Percentiles rank a stretch among this genome's conserved stretches.
Conservation (phyloP, 2,888 invertebrate genomes). For the Philonicus albiceps region DNA sequence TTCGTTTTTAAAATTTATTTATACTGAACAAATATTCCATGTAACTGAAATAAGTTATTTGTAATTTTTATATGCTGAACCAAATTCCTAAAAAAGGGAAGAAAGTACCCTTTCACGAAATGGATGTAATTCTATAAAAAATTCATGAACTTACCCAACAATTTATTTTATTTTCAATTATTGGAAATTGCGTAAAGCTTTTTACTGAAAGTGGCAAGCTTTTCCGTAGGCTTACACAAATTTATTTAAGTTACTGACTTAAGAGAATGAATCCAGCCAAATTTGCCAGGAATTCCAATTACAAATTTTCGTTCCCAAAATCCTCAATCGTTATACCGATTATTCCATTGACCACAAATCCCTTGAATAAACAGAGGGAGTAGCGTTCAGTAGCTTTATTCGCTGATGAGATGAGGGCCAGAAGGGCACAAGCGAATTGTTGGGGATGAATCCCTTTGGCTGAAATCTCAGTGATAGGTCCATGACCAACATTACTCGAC, state of each 20-base stretch:
- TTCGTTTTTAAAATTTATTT: neutral
- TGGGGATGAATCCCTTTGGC: neutral
- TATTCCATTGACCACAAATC: conserved; percentile 8
- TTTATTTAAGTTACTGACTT: neutral
- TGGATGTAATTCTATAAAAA: neutral
- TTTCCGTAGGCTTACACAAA: neutral
- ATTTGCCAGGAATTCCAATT: neutral
- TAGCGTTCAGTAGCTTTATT: neutral
- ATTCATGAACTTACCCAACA: neutral
- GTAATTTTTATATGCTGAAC: neutral
- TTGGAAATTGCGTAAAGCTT: neutral
- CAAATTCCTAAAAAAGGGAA: neutral
- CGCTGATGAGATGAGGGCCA: neutral
- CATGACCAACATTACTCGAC: neutral
- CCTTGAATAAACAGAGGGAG: neutral
- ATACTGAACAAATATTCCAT: neutral
- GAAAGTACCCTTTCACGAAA: neutral
- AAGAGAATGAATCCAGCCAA: neutral
- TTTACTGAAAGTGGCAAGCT: neutral
- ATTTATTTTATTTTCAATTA: neutral
- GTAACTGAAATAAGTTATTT: neutral
- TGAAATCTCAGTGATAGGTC: neutral
- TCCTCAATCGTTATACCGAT: neutral
- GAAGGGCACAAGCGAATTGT: neutral
- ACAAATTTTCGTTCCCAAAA: neutral